Base-by-base conservation (phyloP, 2,888 invertebrate species). In the Pachliopta kotzebuea region DNA sequence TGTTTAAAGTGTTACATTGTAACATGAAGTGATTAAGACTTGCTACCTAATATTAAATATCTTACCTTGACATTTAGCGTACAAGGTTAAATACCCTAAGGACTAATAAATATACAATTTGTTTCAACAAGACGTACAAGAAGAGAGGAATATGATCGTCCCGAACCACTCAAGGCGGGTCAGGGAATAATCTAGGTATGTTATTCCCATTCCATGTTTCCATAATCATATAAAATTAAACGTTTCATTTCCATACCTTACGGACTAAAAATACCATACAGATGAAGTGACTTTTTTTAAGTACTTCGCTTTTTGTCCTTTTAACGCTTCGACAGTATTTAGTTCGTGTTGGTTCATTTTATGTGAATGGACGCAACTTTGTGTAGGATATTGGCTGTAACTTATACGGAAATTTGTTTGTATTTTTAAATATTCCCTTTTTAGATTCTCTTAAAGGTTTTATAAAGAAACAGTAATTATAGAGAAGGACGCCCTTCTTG, bases 321-420 rank as follows among this genome's bases (percentile, higher is more conserved):
- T 49, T n/a, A 20, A 4, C 42, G 53, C 42, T 53, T 61, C 56
- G 31, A 49, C n/a, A 20, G 55, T 49, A 18, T 50, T 52, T 62
- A n/a, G n/a, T 49, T 62, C 52, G 37, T n/a, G 23, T 62, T 50
- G 24, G 18, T 56, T 56, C 20, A 52, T 62, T 62, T 62, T 50
- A 49, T 42, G 50, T 52, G 50, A 56, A 50, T 23, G 23, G 24
- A 50, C 31, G 24, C 45, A 61, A 21, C 62, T 56, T 62, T 62
- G 62, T 31, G 62, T 18, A 56, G 62, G 56, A 23, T 49, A 62
- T 56, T 62, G 56, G 56, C 62, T 56, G 49, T 18, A n/a, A 11
- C 14, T n/a, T 21, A 49, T 49, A 37, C 23, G 29, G 1, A 23
- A 21, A 23, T 56, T 61, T 11, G 7, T 31, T 21, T n/a, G 45